Evolutionary conservation across 2,113 vertebrate species (phyloP).

Genomic region (Nesoenas mayeri): DNA sequence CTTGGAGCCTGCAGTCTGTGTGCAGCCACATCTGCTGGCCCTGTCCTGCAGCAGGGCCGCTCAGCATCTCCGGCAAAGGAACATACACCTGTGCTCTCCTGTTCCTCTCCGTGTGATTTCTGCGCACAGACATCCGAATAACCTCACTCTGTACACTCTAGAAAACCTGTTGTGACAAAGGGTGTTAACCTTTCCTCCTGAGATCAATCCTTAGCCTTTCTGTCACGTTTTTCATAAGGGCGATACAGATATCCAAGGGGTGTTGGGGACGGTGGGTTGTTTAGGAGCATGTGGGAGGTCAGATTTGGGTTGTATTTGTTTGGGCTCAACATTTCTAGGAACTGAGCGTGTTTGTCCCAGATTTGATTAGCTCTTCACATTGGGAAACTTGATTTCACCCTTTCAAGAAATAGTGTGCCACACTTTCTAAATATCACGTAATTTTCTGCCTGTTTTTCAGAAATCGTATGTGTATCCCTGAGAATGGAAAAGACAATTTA

Average conservation of each 20-base stretch:
- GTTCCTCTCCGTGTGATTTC: not conserved
- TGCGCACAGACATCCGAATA: not conserved
- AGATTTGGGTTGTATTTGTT: not conserved
- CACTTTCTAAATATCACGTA: not conserved
- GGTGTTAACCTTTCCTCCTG: not conserved
- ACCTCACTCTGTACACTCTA: not conserved
- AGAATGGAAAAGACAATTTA: not conserved
- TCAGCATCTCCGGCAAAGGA: not conserved
- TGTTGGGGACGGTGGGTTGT: not conserved
- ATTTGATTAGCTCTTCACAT: not conserved
- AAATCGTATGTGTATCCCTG: not conserved
- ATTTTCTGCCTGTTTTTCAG: conserved; percentile 55
- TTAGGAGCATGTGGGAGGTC: not conserved
- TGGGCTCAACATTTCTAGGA: not conserved
- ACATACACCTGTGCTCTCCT: not conserved
- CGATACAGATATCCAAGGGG: rapidly evolving
- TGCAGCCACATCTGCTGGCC: not conserved
- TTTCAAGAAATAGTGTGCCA: not conserved
- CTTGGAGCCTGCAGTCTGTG: not conserved
- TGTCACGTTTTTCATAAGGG: not conserved
- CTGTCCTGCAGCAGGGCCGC: not conserved
- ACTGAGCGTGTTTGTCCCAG: not conserved
- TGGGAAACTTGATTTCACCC: not conserved
- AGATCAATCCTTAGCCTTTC: not conserved
- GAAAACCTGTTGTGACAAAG: not conserved